phyloP scores from a whole-genome alignment of 2,888 invertebrate genomes.

The Drosophila phalerata region DNA sequence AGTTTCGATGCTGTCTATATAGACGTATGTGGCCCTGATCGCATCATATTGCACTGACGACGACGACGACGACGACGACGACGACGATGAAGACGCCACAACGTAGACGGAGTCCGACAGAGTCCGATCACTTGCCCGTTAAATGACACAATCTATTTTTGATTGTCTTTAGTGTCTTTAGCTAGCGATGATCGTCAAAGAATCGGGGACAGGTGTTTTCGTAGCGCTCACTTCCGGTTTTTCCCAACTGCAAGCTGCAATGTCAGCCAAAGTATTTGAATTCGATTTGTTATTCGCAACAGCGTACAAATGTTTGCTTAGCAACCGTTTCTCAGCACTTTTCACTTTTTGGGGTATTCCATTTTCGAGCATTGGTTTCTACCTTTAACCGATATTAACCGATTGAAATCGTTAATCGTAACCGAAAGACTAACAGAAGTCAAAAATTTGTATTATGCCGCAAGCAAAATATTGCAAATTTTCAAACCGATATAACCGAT shows the following conservation, averaged over 20 bases:
- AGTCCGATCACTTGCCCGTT: conserved; percentile 61
- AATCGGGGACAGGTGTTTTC: conserved; percentile 15
- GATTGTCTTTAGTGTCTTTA: conserved; percentile 46
- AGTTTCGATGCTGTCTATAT: not conserved
- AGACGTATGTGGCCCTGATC: conserved; percentile 5
- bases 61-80: not conserved
- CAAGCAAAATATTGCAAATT: too few relatives aligned
- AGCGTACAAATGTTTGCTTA: conserved; percentile 20
- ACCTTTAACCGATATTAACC: too few relatives aligned
- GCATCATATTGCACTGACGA: conserved; percentile 41
- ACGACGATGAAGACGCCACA: not conserved
- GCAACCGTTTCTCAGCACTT: conserved; percentile 32
- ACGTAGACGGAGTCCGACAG: conserved; percentile 26
- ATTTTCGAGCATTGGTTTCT: not conserved
- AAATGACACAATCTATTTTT: conserved; percentile 72
- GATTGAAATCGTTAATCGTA: too few relatives aligned
- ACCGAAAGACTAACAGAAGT: too few relatives aligned
- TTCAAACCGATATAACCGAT: too few relatives aligned
- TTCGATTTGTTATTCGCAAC: conserved; percentile 12
- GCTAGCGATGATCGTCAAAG: conserved; percentile 13
- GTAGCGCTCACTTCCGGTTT: conserved; percentile 66
- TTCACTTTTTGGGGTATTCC: not conserved
- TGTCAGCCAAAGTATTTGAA: conserved; percentile 27
- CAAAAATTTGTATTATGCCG: too few relatives aligned
- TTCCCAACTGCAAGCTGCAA: conserved; percentile 50